Evolutionary conservation across 2,888 invertebrate genomes (phyloP), one percentile per base, ranked within the genome.

Genomic region (Dryadula phaetusa): DNA sequence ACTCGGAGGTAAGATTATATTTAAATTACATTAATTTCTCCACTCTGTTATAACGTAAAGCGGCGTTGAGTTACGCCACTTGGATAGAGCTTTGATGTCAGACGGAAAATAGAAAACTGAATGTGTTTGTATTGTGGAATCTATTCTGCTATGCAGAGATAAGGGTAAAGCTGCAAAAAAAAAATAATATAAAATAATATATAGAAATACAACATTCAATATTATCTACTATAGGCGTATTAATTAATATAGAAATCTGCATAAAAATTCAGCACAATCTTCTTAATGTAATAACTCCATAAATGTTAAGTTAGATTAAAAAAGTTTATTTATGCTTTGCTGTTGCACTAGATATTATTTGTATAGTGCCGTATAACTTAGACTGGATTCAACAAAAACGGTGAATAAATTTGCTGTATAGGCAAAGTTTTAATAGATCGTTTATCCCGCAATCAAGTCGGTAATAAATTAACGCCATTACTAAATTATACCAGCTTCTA

Each of bases 401-500:
- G 20, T 53, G 54, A 37, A 69, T 62, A 64, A 73, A 70, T 62
- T 62, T 62, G 46, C 63, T 44, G 69, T 67, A 72, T 74, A 74
- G 75, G 63, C 72, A 60, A 78, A 77, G 75, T 77, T 75, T 74
- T 77, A 78, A 78, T 79, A 82, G 79, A 77, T 79, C 79, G 82
- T 81, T 85, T 84, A 86, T 78, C 83, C 84, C 84, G 84, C 88
- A 91, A 90, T 91, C 88, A 86, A 79, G 79, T 76, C 79, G 64
- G 80, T 90, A 88, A 91, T 90, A 90, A 90, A 91, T 90, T 87
- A 89, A 85, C 84, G 81, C 85, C 86, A 87, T 92, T 88, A 89
- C 88, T 87, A 88, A 92, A 92, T 91, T 89, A 92, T 89, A 87
- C 84, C 79, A 83, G 87, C 80, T 86, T 87, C 91, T 90, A 90